A percentile compares a stretch with the other conserved stretches of the same genome.
These are phyloP conservation scores for Falco biarmicus DNA, from an alignment of 2,797 vertebrate species.

Conservation along the genomic window DNA sequence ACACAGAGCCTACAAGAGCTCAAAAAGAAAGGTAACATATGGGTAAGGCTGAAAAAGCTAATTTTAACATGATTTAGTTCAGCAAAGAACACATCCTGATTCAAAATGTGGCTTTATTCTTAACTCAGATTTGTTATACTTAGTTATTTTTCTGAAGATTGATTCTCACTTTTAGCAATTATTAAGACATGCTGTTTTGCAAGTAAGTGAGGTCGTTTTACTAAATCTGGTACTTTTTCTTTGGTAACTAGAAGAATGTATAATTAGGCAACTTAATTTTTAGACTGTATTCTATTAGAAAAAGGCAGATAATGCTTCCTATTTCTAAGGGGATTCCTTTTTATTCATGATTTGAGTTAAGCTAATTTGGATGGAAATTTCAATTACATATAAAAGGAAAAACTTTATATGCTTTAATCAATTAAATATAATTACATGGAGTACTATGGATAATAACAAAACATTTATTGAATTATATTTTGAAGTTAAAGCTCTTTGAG, in stretches of 20 bases:
- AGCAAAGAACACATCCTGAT: slow-evolving; percentile 57
- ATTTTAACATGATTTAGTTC: slow-evolving; percentile 60
- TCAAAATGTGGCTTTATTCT: slow-evolving; percentile 61
- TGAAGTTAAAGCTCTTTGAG: not conserved
- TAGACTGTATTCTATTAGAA: not conserved
- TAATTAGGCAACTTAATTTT: slow-evolving; percentile 21
- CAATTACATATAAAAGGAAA: not conserved
- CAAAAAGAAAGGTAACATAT: slow-evolving; percentile 63
- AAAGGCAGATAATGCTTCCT: slow-evolving; percentile 12
- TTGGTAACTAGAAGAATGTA: not conserved
- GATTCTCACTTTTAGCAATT: slow-evolving; percentile 28
- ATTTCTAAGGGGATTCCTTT: slow-evolving; percentile 22
- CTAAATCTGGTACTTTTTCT: slow-evolving; percentile 26
- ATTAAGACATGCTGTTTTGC: slow-evolving; percentile 28
- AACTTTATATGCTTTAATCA: not conserved
- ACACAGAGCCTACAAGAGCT: slow-evolving; percentile 27
- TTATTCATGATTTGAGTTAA: not conserved
- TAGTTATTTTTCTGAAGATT: slow-evolving; percentile 52
- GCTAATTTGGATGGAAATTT: not conserved
- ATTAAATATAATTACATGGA: not conserved
- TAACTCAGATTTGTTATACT: slow-evolving; percentile 50
- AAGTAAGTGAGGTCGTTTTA: not conserved
- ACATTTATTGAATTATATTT: not conserved
- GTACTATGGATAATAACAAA: not conserved
- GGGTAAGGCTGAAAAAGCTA: slow-evolving; percentile 57